These are phyloP conservation scores for Agriopis aurantiaria DNA, from an alignment of 2,888 invertebrate genomes.

Conservation along the genomic window DNA sequence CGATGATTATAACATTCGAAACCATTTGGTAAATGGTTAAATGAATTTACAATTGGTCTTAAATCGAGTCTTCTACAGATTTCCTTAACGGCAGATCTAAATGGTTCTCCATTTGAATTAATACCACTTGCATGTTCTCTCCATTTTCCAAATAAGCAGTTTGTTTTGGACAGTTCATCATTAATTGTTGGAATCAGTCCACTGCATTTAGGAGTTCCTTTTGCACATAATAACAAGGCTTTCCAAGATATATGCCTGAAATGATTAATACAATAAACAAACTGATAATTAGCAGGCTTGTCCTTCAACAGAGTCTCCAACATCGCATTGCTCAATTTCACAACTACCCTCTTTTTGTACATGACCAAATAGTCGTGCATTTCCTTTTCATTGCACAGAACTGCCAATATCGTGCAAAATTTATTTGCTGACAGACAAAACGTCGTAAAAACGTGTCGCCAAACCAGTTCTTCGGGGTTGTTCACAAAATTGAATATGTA, in stretches of 20 bases:
- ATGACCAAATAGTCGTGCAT: slow-evolving; percentile 64
- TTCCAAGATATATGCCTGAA: slow-evolving; percentile 76
- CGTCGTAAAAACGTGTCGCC: slow-evolving; percentile 77
- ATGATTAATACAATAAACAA: slow-evolving; percentile 80
- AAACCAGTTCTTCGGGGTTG: slow-evolving; percentile 71
- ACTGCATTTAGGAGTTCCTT: slow-evolving; percentile 71
- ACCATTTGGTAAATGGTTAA: slow-evolving; percentile 65
- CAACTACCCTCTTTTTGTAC: slow-evolving; percentile 76
- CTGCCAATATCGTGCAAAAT: slow-evolving; percentile 76
- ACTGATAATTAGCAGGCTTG: slow-evolving; percentile 61
- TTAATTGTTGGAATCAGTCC: slow-evolving; percentile 66
- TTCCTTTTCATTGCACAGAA: slow-evolving; percentile 66
- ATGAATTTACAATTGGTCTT: slow-evolving; percentile 64
- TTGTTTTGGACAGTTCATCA: slow-evolving; percentile 69
- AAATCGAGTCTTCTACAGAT: slow-evolving; percentile 72
- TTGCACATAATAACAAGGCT: slow-evolving; percentile 74
- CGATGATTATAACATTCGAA: slow-evolving; percentile 71
- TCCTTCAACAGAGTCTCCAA: slow-evolving; percentile 66
- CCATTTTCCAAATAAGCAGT: slow-evolving; percentile 81
- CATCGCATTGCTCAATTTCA: slow-evolving; percentile 74
- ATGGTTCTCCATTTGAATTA: slow-evolving; percentile 60
- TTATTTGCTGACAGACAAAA: slow-evolving; percentile 81
- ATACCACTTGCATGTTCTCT: slow-evolving; percentile 70
- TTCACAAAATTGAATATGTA: slow-evolving; percentile 75
- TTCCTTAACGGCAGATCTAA: slow-evolving; percentile 60